A percentile compares a stretch with the other conserved stretches of the same genome.
Evolutionary conservation across 1,140 invertebrate species (phyloP).

Genomic region (Orchestia grillus): DNA sequence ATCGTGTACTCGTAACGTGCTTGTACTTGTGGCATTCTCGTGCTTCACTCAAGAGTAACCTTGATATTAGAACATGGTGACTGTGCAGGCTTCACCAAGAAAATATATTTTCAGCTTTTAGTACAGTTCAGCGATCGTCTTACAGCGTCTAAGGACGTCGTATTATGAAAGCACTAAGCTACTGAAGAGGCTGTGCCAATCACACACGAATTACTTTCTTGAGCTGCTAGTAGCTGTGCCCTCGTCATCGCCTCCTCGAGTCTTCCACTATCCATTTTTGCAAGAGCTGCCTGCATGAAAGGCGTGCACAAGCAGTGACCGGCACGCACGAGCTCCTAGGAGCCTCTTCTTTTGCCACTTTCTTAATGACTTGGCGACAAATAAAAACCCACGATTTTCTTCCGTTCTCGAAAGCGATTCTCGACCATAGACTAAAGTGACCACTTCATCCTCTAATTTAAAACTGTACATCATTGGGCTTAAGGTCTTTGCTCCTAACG

Average conservation of each 20-base stretch:
- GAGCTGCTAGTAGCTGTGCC: neutral
- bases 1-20: too few relatives aligned
- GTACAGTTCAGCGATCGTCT: too few relatives aligned
- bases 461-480: neutral
- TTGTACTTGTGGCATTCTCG: too few relatives aligned
- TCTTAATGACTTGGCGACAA: neutral
- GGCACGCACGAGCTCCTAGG: neutral
- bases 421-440: neutral
- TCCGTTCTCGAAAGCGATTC: neutral
- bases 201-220: too few relatives aligned
- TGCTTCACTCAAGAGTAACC: too few relatives aligned
- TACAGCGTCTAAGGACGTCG: too few relatives aligned
- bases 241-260: neutral
- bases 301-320: neutral
- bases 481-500: neutral
- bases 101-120: neutral
- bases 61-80: too few relatives aligned
- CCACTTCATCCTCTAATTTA: too few relatives aligned
- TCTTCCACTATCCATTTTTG: neutral
- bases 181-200: too few relatives aligned
- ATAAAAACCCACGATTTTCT: neutral
- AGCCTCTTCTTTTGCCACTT: neutral
- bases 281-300: neutral
- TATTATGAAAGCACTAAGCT: too few relatives aligned
- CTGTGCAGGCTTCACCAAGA: neutral